Base-by-base conservation (phyloP, 2,888 invertebrate genomes). In the Cacoxenus indagator region DNA sequence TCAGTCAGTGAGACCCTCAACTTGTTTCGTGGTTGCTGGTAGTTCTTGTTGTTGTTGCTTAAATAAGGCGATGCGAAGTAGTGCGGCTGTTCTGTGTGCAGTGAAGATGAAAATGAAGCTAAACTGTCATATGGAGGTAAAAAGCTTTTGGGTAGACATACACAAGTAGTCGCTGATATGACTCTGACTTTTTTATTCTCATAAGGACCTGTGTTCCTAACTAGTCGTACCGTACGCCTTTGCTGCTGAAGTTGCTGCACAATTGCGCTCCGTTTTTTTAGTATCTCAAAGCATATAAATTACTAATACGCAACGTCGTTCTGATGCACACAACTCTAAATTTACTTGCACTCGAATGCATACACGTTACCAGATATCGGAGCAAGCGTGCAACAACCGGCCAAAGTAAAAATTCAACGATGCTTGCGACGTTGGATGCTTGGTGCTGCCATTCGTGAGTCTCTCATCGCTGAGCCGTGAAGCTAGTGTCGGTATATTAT, bases 101-200 rank as follows among this genome's bases (percentile, higher is more conserved):
- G n/a, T 45, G 22, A 62, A 62, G 61, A 45, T 43, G 61, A 73
- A 74, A 76, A 78, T 73, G 74, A 74, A 78, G 74, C 73, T 76
- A 74, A 79, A 75, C 77, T 79, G 78, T 77, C 78, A 73, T 73
- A 73, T 65, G 73, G 75, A 78, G 76, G 78, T 79, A 78, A 79
- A 79, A 75, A 79, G 76, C 76, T 76, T 74, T 71, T 69, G 73
- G 70, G 75, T 75, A 72, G 74, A 70, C 72, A n/a, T 43, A 27
- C 51, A 29, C 51, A 55, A 31, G 31, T 65, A 37, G 31, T 37
- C 43, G 22, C 31, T 62, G 54, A 31, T 67, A 24, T 27, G 22
- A 19, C 62, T 62, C 29, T 62, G 62, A 11, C 31, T 27, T 9
- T 5, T 43, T 11, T 37, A 37, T 37, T 37, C 37, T 2, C 8